Base-by-base conservation (phyloP, 2,113 vertebrate genomes). In the Anas platyrhynchos region DNA sequence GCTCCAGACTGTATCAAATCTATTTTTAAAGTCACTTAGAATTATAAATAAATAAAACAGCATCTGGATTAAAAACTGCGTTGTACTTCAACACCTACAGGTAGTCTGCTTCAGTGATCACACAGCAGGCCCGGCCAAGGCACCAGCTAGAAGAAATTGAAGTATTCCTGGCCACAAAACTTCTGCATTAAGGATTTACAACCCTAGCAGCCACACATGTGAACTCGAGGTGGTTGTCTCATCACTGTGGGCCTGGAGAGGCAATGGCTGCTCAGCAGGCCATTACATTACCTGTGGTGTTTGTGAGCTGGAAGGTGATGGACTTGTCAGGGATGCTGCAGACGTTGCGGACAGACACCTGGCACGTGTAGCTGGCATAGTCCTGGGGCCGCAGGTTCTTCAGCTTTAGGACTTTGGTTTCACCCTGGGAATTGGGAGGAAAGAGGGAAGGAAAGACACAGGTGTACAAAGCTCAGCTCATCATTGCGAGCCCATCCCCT, bases 371-470 rank as follows among this genome's bases (percentile, higher is more conserved):
- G 97, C 99, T 98, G 85, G 99, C 99, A 29, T 99, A 99, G 97
- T 99, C 99, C 92, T 99, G 99, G 15, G 98, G 99, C 58, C 99
- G 93, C 44, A 99, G 97, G 91, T 99, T 99, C 97, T 99, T 99
- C 96, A 99, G 97, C 95, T 99, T 99, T 97, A 99, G 96, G 92
- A 99, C 99, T 97, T 99, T 99, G 46, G 99, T 99, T 98, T 99
- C 99, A 61, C 99, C 99, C 99, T 99, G 89, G 32, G 46, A 41
- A 48, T 96, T 41, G 12, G 67, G 38, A 88, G 56, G 83, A 88
- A 62, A 23, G 10, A 13, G 50, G 4, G 43, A 7, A 8, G 59
- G 27, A 21, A 79, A 81, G 36, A 52, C 18, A 50, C 44, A 92
- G 11, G 18, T 21, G 50, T 59, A 44, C 67, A 85, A 59, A 58